These are phyloP conservation scores for Thalpophila matura DNA, from an alignment of 2,888 invertebrate species.

Conservation along the genomic window DNA sequence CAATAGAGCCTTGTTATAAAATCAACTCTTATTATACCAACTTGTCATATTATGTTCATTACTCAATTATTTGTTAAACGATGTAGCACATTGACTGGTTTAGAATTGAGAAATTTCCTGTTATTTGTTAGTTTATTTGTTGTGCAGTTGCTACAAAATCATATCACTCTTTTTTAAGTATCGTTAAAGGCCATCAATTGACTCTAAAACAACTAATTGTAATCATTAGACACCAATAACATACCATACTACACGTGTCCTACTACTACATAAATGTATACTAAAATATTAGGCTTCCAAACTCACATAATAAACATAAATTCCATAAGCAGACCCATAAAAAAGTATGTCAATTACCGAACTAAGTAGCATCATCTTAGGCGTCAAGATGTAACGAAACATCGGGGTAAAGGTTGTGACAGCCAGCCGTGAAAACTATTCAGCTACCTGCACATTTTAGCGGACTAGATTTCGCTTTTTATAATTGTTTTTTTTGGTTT, in stretches of 20 bases:
- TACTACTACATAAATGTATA: too few species aligned
- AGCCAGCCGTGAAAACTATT: slow-evolving; percentile 60
- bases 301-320: too few species aligned
- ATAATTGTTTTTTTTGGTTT: slow-evolving; percentile 55
- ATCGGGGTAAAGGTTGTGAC: slow-evolving; percentile 67
- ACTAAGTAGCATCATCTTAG: slow-evolving; percentile 62
- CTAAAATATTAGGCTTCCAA: too few species aligned
- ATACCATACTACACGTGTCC: too few species aligned
- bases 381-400: slow-evolving; percentile 53
- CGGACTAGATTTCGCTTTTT: slow-evolving; percentile 55
- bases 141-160: too few species aligned
- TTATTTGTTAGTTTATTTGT: too few species aligned
- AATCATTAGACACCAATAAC: too few species aligned
- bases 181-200: too few species aligned
- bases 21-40: slow-evolving; percentile 8
- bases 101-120: slow-evolving; percentile 1
- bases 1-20: slow-evolving; percentile 18
- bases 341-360: too few species aligned
- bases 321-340: too few species aligned
- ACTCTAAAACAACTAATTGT: too few species aligned
- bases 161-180: too few species aligned
- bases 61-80: slow-evolving; percentile 36
- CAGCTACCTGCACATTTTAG: slow-evolving; percentile 52
- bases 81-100: neutral
- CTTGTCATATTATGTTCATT: slow-evolving; percentile 22